Conservation (phyloP, 1,140 invertebrate genomes). For the Drosophila obscura region DNA sequence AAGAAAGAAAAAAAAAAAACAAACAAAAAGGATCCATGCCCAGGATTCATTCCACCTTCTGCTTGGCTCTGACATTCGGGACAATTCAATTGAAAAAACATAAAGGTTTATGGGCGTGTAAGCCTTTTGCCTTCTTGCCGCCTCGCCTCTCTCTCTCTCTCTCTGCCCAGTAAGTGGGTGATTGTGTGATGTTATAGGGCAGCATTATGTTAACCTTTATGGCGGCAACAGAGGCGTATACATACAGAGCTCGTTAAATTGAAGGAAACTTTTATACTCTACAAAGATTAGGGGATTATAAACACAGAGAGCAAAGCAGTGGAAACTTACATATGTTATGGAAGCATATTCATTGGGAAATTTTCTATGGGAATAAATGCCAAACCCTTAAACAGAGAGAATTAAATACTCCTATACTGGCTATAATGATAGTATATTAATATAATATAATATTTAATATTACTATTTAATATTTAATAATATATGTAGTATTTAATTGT, state of each 20-base stretch:
- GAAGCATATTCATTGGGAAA: too few relatives aligned
- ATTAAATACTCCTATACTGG: too few relatives aligned
- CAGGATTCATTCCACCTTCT: neutral
- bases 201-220: constrained; percentile 61
- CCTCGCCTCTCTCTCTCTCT: constrained; percentile 5
- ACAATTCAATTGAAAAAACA: constrained; percentile 65
- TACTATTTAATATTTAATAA: too few relatives aligned
- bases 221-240: constrained; percentile 20
- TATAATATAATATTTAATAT: too few relatives aligned
- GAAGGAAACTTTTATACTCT: constrained; percentile 10
- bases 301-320: too few relatives aligned
- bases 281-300: constrained; percentile 7
- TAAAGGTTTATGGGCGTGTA: constrained; percentile 66
- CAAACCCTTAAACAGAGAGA: too few relatives aligned
- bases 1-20: constrained; percentile 9
- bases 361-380: too few relatives aligned
- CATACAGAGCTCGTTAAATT: neutral
- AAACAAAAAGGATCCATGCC: neutral
- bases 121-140: constrained; percentile 43
- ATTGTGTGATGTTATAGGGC: constrained; percentile 53
- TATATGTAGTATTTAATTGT: too few relatives aligned
- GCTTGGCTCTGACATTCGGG: constrained; percentile 24
- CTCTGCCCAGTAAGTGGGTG: constrained; percentile 36
- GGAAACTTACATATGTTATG: too few relatives aligned
- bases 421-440: too few relatives aligned